These are phyloP conservation scores for Pheosia gnoma DNA, from an alignment of 2,888 invertebrate species.

Conservation along the genomic window DNA sequence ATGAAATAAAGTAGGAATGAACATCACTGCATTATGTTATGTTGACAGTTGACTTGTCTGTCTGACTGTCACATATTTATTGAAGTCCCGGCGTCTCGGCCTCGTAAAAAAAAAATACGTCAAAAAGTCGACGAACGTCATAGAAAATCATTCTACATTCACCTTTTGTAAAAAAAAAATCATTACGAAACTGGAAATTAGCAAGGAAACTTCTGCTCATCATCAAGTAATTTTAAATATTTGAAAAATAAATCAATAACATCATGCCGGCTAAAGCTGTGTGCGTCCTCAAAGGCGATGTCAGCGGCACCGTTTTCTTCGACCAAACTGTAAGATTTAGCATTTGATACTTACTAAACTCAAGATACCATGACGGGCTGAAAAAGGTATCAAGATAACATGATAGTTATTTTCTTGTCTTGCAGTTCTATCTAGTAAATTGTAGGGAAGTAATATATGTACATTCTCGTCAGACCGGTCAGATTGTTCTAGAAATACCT, in stretches of 20 bases:
- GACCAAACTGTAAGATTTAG: slow-evolving; percentile 86
- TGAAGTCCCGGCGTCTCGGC: too few species aligned
- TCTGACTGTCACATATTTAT: too few species aligned
- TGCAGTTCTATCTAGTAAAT: too few species aligned
- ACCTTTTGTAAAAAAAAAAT: neutral
- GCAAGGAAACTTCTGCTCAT: neutral
- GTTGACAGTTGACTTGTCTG: too few species aligned
- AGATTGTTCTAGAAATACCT: too few species aligned
- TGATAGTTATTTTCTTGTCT: neutral
- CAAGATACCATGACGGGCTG: neutral
- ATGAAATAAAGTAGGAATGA: too few species aligned
- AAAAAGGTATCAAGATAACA: slow-evolving; percentile 25
- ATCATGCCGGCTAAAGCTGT: slow-evolving; percentile 90
- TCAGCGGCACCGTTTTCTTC: slow-evolving; percentile 92
- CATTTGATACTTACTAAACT: neutral
- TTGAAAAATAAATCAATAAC: slow-evolving; percentile 11
- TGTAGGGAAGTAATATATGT: too few species aligned
- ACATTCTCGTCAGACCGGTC: too few species aligned
- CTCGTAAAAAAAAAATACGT: too few species aligned
- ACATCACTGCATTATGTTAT: too few species aligned
- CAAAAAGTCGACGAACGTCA: too few species aligned
- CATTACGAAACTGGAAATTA: slow-evolving; percentile 19
- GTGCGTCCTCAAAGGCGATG: slow-evolving; percentile 94
- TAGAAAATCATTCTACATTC: too few species aligned
- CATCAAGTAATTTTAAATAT: neutral